Conservation (phyloP, 37 sponge, comb jelly and placozoan species). For the Dysidea cf. avara region DNA sequence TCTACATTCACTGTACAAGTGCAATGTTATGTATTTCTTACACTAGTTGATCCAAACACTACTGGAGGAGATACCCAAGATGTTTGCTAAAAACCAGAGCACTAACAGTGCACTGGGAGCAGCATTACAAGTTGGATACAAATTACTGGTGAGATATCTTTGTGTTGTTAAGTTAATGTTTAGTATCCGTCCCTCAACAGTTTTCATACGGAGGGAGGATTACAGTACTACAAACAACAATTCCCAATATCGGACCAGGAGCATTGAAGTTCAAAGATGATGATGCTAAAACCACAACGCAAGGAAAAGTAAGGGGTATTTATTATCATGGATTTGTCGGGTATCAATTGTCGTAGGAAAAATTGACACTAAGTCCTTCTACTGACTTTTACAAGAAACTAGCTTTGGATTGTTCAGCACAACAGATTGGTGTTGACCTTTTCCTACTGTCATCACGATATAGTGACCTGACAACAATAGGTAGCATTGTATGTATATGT, state of each 20-base stretch:
- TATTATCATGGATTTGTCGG: too few species aligned
- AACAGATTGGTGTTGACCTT: constrained; percentile 92
- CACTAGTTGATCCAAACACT: constrained; percentile 66
- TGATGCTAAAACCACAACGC: constrained; percentile 21
- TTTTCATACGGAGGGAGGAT: constrained; percentile 72
- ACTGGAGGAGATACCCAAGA: constrained; percentile 83
- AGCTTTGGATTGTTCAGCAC: constrained; percentile 88
- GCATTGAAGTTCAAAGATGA: constrained; percentile 59
- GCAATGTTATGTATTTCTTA: too few species aligned
- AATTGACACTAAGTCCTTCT: constrained; percentile 68
- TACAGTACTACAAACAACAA: constrained; percentile 55
- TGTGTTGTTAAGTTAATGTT: not conserved
- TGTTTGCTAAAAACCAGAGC: constrained; percentile 70
- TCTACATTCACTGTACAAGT: too few species aligned
- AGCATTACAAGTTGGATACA: constrained; percentile 75
- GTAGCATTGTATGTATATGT: constrained; percentile 17
- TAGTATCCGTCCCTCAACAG: constrained; percentile 15
- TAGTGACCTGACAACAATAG: constrained; percentile 69
- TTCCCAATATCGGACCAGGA: constrained; percentile 78
- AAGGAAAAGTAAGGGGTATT: constrained; percentile 3
- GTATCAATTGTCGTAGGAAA: constrained; percentile 43
- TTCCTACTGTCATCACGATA: constrained; percentile 74
- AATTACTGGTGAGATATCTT: constrained; percentile 73
- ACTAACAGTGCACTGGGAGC: constrained; percentile 83
- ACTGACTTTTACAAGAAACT: constrained; percentile 96